Conservation (phyloP, 2,113 vertebrate species). For the Perca fluviatilis region DNA sequence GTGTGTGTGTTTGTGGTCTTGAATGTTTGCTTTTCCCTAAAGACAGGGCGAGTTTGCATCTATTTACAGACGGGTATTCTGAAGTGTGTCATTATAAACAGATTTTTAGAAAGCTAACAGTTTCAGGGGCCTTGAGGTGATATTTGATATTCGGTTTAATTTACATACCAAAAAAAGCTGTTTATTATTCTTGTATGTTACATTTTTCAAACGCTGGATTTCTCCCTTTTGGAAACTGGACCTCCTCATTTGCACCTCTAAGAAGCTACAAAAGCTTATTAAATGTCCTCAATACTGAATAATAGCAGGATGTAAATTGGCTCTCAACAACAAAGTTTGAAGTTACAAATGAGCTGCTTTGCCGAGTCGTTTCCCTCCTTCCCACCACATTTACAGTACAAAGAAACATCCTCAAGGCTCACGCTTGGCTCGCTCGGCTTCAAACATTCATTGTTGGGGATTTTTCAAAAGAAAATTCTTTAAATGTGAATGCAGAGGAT, state of each 20-base stretch:
- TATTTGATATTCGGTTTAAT: neutral
- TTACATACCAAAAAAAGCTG: neutral
- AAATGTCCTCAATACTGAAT: slow-evolving; percentile 13
- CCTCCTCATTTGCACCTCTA: slow-evolving; percentile 34
- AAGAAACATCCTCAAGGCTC: slow-evolving; percentile 49
- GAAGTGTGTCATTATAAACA: neutral
- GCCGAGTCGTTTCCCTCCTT: neutral
- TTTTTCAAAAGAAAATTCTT: slow-evolving; percentile 27
- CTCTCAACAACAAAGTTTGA: slow-evolving; percentile 23
- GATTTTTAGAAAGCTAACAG: neutral
- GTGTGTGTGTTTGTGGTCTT: too few species aligned
- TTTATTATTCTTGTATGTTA: neutral
- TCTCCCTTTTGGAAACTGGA: neutral
- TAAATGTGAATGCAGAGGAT: slow-evolving; percentile 5
- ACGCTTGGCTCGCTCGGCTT: neutral
- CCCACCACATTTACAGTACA: slow-evolving; percentile 31
- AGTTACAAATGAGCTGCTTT: slow-evolving; percentile 39
- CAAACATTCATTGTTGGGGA: slow-evolving; percentile 16
- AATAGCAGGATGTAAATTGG: slow-evolving; percentile 9
- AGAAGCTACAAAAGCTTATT: slow-evolving; percentile 20
- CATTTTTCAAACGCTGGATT: neutral
- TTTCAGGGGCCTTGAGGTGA: neutral
- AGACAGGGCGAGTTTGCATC: neutral
- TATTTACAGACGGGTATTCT: neutral
- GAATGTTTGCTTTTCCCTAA: too few species aligned